A percentile compares a stretch with the other conserved stretches of the same genome.
Conservation (phyloP, 2,113 vertebrate genomes). For the Cavia porcellus region DNA sequence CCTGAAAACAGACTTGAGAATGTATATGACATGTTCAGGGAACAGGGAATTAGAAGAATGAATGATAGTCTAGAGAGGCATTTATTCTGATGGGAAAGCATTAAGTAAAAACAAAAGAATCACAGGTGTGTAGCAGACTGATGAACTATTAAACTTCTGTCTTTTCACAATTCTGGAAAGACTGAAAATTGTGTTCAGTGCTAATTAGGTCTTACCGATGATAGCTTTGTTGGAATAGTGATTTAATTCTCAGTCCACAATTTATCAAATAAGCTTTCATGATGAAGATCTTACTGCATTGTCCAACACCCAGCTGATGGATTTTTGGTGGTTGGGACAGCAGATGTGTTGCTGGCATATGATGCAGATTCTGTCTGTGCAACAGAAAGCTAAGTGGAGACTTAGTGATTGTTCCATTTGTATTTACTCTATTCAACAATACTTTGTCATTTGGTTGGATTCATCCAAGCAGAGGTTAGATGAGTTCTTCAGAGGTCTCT, state of each 20-base stretch:
- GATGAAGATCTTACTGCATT: slow-evolving; percentile 1
- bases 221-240: not conserved
- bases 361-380: not conserved
- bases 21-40: not conserved
- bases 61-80: not conserved
- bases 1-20: not conserved
- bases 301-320: not conserved
- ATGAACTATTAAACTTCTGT: not conserved
- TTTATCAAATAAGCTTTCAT: slow-evolving; percentile 5
- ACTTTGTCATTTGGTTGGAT: slow-evolving; percentile 35
- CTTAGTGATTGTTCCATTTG: slow-evolving; percentile 25
- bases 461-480: not conserved
- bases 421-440: not conserved
- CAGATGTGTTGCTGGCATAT: not conserved
- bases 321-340: not conserved
- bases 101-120: not conserved
- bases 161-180: slow-evolving; percentile 16
- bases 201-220: not conserved
- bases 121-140: not conserved
- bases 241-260: slow-evolving; percentile 30
- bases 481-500: not conserved
- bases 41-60: not conserved
- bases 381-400: slow-evolving; percentile 21
- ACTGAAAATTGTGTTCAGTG: not conserved
- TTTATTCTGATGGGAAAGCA: not conserved